Evolutionary conservation across 2,888 invertebrate species (phyloP), one percentile per base, ranked within the genome.

Genomic region (Apodemia mormo): DNA sequence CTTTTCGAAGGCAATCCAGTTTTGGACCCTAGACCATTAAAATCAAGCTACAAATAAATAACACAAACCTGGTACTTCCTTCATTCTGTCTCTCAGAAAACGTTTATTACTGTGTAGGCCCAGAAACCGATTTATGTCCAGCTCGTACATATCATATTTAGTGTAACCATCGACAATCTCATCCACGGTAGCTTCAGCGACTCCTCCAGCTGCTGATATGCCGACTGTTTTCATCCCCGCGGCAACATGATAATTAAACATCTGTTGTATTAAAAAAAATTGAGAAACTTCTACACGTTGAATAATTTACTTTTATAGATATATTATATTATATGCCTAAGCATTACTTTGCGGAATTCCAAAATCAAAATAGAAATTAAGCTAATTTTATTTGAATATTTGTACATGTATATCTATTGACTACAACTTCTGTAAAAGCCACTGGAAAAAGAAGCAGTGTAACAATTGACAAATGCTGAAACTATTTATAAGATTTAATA

Each of bases 181-280:
- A 85, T 99, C 97, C 0, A 97, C 97, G 0, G 98, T 96, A 1
- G 97, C 96, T 80, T 96, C 95, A 0, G 99, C 99, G n/a, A 99
- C 96, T 5, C 99, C 99, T 0, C 98, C 99, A 0, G 98, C 98
- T 9, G 98, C 97, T 1, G 97, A 97, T 66, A 99, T 96, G n/a
- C 99, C 99, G 45, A 98, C 96, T 0, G 98, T 98, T 93, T 98
- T 98, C 96, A 99, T 98, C 2, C 99, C 99, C 56, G 98, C 98
- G 0, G 99, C 98, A 58, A 99, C 96, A 85, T 96, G 96, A 85
- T 98, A 98, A 82, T 98, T 98, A 77, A 95, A 94, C 78, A 98
- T 96, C 96, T 97, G 82, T 29, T 58, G 30, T 56, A 72, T 29
- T 65, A 69, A 29, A 56, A 56, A 65, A 67, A 67, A 58, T 49